Evolutionary conservation across 2,113 vertebrate genomes (phyloP).

Genomic region (Ammodytes marinus): DNA sequence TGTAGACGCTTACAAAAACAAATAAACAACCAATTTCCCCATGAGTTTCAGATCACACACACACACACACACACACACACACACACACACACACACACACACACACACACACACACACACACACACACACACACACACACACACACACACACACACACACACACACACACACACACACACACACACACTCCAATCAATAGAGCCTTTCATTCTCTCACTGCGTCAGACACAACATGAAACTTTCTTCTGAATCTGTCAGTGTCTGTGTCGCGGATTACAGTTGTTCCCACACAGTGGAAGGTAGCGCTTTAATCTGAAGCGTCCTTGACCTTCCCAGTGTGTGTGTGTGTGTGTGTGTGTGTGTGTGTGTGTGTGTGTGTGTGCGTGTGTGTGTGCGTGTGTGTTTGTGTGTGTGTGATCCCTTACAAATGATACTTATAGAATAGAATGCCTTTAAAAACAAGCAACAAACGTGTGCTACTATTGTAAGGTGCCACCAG

Average conservation of each 20-base stretch:
- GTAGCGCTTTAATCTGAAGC: constrained; percentile 68
- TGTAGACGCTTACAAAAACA: background rate
- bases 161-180: background rate
- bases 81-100: too few species aligned
- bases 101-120: constrained; percentile 22
- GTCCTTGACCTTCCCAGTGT: constrained; percentile 70
- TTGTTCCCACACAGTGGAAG: constrained; percentile 46
- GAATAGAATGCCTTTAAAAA: too few species aligned
- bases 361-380: too few species aligned
- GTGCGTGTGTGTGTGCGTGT: too few species aligned
- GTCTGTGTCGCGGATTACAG: constrained; percentile 61
- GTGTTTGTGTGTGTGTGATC: too few species aligned
- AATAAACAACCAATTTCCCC: background rate
- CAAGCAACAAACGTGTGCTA: too few species aligned
- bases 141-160: too few species aligned
- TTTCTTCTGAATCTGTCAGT: constrained; percentile 36
- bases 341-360: constrained; percentile 1
- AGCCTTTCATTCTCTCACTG: constrained; percentile 31
- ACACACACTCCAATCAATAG: constrained; percentile 47
- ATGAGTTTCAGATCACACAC: constrained; percentile 36
- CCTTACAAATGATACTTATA: too few species aligned
- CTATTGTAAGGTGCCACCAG: too few species aligned
- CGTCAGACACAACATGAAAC: background rate
- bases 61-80: background rate
- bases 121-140: background rate